These are phyloP conservation scores for Germaria angustata DNA, from an alignment of 2,888 invertebrate genomes.

Conservation along the genomic window DNA sequence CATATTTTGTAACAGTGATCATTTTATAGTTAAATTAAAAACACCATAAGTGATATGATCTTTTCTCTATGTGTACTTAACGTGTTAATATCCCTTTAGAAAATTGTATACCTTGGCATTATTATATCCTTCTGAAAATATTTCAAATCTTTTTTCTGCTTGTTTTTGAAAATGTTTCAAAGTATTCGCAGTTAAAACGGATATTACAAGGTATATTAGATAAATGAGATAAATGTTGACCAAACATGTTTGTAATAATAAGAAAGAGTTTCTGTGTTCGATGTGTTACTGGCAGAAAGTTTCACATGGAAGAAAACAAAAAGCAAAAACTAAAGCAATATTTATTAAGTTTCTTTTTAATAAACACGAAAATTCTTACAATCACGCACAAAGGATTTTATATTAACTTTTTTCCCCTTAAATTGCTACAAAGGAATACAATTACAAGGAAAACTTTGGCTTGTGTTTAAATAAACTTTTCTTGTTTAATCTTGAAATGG, in stretches of 20 bases:
- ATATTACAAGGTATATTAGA: slow-evolving; percentile 75
- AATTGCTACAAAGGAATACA: slow-evolving; percentile 39
- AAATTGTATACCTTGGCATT: background rate
- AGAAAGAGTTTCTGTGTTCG: slow-evolving; percentile 6
- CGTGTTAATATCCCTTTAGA: slow-evolving; percentile 21
- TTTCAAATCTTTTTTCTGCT: background rate
- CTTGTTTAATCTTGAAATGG: background rate
- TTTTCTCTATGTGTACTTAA: too few relatives aligned
- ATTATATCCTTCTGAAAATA: slow-evolving; percentile 28
- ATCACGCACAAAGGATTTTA: slow-evolving; percentile 12
- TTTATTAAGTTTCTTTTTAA: slow-evolving; percentile 29
- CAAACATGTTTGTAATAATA: slow-evolving; percentile 75
- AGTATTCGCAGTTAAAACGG: slow-evolving; percentile 68
- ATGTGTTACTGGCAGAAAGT: slow-evolving; percentile 1
- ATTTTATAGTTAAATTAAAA: too few relatives aligned
- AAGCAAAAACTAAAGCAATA: slow-evolving; percentile 8
- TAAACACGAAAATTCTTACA: background rate
- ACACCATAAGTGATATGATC: too few relatives aligned
- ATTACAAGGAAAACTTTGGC: too few relatives aligned
- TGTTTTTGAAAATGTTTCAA: slow-evolving; percentile 4
- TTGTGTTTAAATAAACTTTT: background rate
- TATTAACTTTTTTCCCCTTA: slow-evolving; percentile 8
- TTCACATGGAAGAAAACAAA: slow-evolving; percentile 24
- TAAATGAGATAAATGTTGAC: slow-evolving; percentile 76
- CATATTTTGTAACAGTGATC: too few relatives aligned